Evolutionary conservation across 2,113 vertebrate species (phyloP), one percentile per base, ranked within the genome.

Genomic region (Pseudopodoces humilis): DNA sequence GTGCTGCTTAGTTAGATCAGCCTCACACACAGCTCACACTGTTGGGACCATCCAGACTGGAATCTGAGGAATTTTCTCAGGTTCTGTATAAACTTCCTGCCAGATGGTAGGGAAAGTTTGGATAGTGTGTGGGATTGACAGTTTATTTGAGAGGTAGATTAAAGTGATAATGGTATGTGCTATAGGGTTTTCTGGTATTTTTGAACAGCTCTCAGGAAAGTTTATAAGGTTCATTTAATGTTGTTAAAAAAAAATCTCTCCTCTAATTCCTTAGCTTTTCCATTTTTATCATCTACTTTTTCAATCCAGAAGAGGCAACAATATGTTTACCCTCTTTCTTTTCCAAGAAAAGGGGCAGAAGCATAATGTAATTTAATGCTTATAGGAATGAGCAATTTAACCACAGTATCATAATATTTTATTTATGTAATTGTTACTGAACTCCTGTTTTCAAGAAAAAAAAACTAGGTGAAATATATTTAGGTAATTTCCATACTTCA

Each of bases 1-100:
- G 46, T 62, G n/a, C 55, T 75, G 21, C 49, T 60, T 81, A 58
- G 37, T 72, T 90, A 83, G 37, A 35, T 75, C 60, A 78, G 0
- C 39, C 41, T 69, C 70, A 65, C 28, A 62, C 62, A 76, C 39
- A 39, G 11, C 39, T 93, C 58, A 35, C 56, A 50, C 55, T 53
- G 17, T 52, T 68, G 39, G 49, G 53, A 44, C 49, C 49, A 47
- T 91, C 87, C 41, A 1, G 58, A 47, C 70, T 85, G 84, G 74
- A 96, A 82, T 87, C 53, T n/a, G 78, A 90, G 59, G 79, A 93
- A 88, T 94, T 94, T 96, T 95, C 67, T 90, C 21, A 12, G 70
- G 37, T 94, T 95, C 53, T 94, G 31, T 80, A 35, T 86, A 83
- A 90, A 85, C 71, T 83, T 95, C 90, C 88, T 92, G 90, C 63